These are phyloP conservation scores for Caenorhabditis japonica DNA, from an alignment of 2,888 invertebrate genomes.

Conservation along the genomic window DNA sequence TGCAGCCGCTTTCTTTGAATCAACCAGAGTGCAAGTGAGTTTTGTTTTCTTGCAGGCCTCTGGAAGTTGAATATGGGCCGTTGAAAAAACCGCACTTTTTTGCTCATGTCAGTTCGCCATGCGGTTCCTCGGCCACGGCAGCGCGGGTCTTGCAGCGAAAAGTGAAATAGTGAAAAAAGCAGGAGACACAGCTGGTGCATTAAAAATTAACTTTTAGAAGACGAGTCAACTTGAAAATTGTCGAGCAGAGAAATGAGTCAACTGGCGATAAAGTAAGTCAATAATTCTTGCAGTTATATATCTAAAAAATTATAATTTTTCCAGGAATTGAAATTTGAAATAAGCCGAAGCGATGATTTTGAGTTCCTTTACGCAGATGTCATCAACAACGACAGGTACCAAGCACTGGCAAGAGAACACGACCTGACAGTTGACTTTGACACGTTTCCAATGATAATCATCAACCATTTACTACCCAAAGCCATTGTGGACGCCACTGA, in stretches of 20 bases:
- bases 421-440: conserved; percentile 49
- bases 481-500: conserved; percentile 17
- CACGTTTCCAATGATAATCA: conserved; percentile 37
- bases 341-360: conserved; percentile 37
- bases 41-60: too few species aligned
- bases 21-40: conserved; percentile 43
- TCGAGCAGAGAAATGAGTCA: conserved; percentile 33
- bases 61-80: too few species aligned
- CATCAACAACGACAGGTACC: conserved; percentile 47
- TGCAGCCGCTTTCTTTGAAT: conserved; percentile 23
- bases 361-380: conserved; percentile 47
- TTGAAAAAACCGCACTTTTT: background rate
- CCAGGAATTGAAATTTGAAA: conserved; percentile 44
- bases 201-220: too few species aligned
- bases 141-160: too few species aligned
- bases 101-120: too few species aligned
- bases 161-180: too few species aligned
- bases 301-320: too few species aligned
- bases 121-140: too few species aligned
- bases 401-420: conserved; percentile 29
- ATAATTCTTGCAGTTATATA: background rate
- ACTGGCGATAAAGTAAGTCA: conserved; percentile 36
- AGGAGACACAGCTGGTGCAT: too few species aligned
- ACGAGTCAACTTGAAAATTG: conserved; percentile 33
- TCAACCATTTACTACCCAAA: conserved; percentile 35